Evolutionary conservation across 2,797 vertebrate species (phyloP).

Genomic region (Syncerus caffer): DNA sequence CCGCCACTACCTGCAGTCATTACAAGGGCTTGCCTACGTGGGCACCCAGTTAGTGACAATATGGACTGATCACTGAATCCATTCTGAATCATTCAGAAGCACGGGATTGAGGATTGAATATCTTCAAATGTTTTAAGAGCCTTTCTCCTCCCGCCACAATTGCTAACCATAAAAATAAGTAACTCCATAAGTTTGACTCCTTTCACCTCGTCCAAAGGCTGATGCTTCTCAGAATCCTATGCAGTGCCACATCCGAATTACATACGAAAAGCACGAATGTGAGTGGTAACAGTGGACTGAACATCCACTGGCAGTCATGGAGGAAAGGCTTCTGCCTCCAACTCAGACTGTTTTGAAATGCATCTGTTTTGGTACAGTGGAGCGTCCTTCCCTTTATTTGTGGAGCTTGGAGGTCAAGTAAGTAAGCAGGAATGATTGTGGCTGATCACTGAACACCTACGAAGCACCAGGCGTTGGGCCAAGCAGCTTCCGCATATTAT

Average conservation of each 20-base stretch:
- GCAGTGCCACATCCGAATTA: background rate
- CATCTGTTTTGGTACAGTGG: background rate
- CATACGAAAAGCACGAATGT: background rate
- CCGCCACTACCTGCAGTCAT: background rate
- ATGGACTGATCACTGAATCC: background rate
- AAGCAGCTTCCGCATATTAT: background rate
- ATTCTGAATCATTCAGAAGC: constrained; percentile 14
- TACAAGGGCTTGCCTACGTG: background rate
- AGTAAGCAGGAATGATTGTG: background rate
- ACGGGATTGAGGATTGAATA: background rate
- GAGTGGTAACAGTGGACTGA: background rate
- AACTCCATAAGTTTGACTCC: background rate
- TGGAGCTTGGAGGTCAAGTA: background rate
- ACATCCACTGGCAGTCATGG: background rate
- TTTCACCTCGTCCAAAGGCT: background rate
- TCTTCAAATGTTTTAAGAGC: background rate
- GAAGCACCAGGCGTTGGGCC: background rate
- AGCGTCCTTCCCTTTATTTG: background rate
- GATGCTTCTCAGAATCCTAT: background rate
- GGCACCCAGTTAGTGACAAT: background rate
- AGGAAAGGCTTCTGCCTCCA: background rate
- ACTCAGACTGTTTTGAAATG: background rate
- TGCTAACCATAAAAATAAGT: constrained; percentile 14
- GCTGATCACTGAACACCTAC: background rate
- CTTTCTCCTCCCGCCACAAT: background rate